These are phyloP conservation scores for Phortica magna DNA, from an alignment of 2,888 invertebrate species.

Conservation along the genomic window DNA sequence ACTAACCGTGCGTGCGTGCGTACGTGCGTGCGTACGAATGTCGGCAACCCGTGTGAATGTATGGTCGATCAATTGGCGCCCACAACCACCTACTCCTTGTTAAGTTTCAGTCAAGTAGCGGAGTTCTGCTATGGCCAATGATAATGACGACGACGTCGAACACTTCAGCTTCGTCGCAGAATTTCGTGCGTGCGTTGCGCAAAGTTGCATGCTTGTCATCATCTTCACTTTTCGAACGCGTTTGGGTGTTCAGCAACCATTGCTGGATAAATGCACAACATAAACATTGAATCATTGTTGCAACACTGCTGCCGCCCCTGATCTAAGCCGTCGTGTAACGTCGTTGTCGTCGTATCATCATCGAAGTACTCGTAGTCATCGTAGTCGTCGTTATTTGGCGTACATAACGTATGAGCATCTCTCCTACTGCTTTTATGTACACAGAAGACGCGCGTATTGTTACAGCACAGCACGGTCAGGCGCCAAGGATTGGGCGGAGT, in stretches of 20 bases:
- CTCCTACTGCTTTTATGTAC: background rate
- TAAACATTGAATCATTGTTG: conserved; percentile 14
- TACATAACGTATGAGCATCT: background rate
- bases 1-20: background rate
- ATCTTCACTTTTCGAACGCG: conserved; percentile 40
- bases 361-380: background rate
- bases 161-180: background rate
- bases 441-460: background rate
- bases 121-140: background rate
- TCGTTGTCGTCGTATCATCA: background rate
- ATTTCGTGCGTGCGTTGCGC: background rate
- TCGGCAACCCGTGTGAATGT: background rate
- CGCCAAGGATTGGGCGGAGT: background rate
- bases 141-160: background rate
- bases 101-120: background rate
- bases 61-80: background rate
- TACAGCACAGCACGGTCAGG: background rate
- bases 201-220: background rate
- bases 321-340: conserved; percentile 1
- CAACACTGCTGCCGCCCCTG: background rate
- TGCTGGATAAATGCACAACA: conserved; percentile 19
- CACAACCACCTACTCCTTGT: background rate
- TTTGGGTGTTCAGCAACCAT: conserved; percentile 30
- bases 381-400: background rate
- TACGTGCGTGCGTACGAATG: background rate